phyloP scores from a whole-genome alignment of 2,113 vertebrate genomes.

The Okapia johnstoni region DNA sequence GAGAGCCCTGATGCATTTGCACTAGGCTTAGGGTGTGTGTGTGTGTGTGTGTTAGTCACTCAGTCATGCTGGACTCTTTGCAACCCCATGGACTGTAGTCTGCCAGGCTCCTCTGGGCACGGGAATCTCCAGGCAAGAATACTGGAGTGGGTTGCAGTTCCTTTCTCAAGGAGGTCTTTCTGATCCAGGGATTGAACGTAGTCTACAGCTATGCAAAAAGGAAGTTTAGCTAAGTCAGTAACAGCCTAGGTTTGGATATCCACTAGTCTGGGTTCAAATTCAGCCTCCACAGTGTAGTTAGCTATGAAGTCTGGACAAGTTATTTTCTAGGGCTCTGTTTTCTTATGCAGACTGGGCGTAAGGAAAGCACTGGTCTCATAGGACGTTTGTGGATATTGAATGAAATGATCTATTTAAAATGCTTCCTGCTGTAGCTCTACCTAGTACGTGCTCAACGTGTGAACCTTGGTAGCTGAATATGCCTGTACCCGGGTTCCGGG shows the following conservation, averaged over 20 bases:
- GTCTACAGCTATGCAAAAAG: neutral
- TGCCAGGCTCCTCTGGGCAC: neutral
- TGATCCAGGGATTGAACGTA: neutral
- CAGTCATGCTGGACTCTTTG: neutral
- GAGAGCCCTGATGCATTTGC: neutral
- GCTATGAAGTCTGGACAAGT: no score
- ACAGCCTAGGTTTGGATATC: neutral
- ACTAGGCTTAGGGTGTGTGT: neutral
- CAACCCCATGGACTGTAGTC: neutral
- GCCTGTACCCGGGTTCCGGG: fast-evolving
- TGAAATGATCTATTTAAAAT: neutral
- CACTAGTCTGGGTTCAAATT: neutral
- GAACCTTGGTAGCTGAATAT: neutral
- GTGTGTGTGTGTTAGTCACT: neutral
- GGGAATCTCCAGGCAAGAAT: neutral
- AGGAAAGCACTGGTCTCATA: neutral
- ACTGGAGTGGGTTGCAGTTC: neutral
- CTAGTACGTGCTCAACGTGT: fast-evolving
- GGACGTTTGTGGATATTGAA: neutral
- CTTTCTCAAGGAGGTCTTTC: neutral
- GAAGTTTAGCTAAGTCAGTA: neutral
- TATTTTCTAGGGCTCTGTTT: neutral
- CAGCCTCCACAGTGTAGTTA: neutral
- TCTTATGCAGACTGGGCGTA: neutral
- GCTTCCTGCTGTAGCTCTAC: neutral